Percentiles rank a stretch among this genome's conserved stretches.
Conservation (phyloP, 1,140 invertebrate genomes). For the Tetragnatha versicolor region DNA sequence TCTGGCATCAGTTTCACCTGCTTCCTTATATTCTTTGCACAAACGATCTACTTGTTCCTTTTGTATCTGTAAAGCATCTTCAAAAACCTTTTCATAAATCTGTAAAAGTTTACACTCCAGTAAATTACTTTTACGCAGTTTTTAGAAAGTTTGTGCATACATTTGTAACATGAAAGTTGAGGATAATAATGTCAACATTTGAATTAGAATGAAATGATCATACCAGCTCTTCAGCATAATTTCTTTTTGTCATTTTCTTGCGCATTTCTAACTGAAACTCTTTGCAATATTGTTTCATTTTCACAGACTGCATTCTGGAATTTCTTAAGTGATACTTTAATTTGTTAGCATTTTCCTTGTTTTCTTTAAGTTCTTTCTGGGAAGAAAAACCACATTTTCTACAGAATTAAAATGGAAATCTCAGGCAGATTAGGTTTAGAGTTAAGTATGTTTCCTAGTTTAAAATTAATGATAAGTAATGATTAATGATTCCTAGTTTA, state of each 20-base stretch:
- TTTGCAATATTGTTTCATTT: constrained; percentile 31
- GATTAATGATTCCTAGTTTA: too few relatives aligned
- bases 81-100: constrained; percentile 32
- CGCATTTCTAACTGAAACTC: constrained; percentile 33
- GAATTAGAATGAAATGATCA: too few relatives aligned
- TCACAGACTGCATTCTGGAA: constrained; percentile 35
- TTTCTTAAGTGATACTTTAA: constrained; percentile 29
- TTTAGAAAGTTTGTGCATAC: neutral
- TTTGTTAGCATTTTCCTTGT: constrained; percentile 17
- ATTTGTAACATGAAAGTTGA: neutral
- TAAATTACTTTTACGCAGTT: neutral
- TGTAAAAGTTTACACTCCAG: neutral
- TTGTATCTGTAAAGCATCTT: constrained; percentile 29
- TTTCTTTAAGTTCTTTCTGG: constrained; percentile 8
- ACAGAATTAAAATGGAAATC: neutral
- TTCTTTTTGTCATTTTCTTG: constrained; percentile 39
- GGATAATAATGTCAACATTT: too few relatives aligned
- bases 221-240: constrained; percentile 36
- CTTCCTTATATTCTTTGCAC: constrained; percentile 31
- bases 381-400: too few relatives aligned
- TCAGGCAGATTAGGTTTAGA: neutral
- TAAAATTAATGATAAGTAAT: neutral
- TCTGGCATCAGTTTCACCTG: constrained; percentile 24
- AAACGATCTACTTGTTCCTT: constrained; percentile 28
- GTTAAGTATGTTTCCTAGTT: neutral